Percentiles rank a stretch among this genome's conserved stretches.
Conservation (phyloP, 2,888 invertebrate genomes). For the Campaea margaritaria region DNA sequence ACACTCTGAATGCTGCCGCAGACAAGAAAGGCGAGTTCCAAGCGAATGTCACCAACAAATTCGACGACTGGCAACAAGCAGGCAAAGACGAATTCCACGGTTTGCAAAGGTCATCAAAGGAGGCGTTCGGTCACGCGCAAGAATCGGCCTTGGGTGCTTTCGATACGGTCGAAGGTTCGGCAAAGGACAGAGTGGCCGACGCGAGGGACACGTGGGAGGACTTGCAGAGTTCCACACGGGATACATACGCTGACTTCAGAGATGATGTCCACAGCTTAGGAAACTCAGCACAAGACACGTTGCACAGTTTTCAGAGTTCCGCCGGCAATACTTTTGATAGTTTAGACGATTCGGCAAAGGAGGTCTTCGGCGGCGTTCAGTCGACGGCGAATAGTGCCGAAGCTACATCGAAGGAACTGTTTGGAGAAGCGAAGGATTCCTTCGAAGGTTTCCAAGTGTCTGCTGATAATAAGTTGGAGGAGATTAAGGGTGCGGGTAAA, state of each 20-base stretch:
- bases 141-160: slow-evolving; percentile 78
- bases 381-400: slow-evolving; percentile 51
- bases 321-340: slow-evolving; percentile 81
- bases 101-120: slow-evolving; percentile 66
- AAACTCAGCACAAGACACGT: slow-evolving; percentile 75
- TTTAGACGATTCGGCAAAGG: slow-evolving; percentile 73
- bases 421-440: slow-evolving; percentile 59
- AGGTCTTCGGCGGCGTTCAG: slow-evolving; percentile 63
- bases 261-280: slow-evolving; percentile 75
- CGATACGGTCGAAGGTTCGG: slow-evolving; percentile 78
- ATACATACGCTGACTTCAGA: slow-evolving; percentile 73
- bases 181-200: slow-evolving; percentile 75
- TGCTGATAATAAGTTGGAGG: slow-evolving; percentile 76
- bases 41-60: slow-evolving; percentile 56
- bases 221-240: slow-evolving; percentile 74
- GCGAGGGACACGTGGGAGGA: slow-evolving; percentile 75
- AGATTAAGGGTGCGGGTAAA: slow-evolving; percentile 63
- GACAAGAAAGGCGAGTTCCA: slow-evolving; percentile 66
- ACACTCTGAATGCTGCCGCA: slow-evolving; percentile 66
- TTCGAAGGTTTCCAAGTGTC: slow-evolving; percentile 81
- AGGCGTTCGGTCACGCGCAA: slow-evolving; percentile 72
- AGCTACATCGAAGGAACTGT: slow-evolving; percentile 65
- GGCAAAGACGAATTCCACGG: slow-evolving; percentile 62
- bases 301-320: slow-evolving; percentile 80
- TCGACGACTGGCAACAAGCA: slow-evolving; percentile 50